Base-by-base conservation (phyloP, 1,140 invertebrate species). In the Drosophila lacertosa region DNA sequence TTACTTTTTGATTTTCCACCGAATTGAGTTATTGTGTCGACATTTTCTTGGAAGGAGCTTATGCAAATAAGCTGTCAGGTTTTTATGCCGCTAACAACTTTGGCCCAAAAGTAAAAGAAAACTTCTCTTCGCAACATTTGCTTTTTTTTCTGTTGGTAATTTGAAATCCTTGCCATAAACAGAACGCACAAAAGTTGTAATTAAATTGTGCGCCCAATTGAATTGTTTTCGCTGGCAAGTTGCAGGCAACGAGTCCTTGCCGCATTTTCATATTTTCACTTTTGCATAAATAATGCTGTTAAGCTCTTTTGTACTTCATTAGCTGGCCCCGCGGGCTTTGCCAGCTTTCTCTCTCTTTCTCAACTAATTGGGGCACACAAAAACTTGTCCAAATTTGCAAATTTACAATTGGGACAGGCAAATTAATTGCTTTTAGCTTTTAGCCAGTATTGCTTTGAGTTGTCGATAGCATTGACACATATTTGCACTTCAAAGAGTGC, bases 21-120 rank as follows among this genome's bases (percentile, higher is more conserved):
- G 73, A 81, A 84, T 84, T 81, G 81, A 84, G 77, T 84, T 84
- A 84, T 84, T 86, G 81, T 81, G 81, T 54, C 71, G 55, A 48
- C 37, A 44, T 66, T 66, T 66, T 26, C 44, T 39, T 45, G 50
- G 53, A 18, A 26, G 42, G 53, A 39, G 32, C 16, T 45, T 80
- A 86, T 81, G 76, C 68, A 84, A 86, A 84, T 84, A 0, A 68
- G 63, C 50, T 73, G 48, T 48, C 50, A 48, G 39, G 37, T 45
- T 65, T 71, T 65, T 69, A 58, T 54, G 57, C 29, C 42, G 54
- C 48, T 50, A 35, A 54, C 33, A 67, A 59, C 33, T 71, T 59
- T 45, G 55, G 37, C 39, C 54, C 58, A 53, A 64, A 60, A 42
- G 40, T 42, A 16, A 13, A 60, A 60, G 73, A 59, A 74, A 77